phyloP scores from a whole-genome alignment of 2,888 invertebrate species.

The Watsonalla binaria region DNA sequence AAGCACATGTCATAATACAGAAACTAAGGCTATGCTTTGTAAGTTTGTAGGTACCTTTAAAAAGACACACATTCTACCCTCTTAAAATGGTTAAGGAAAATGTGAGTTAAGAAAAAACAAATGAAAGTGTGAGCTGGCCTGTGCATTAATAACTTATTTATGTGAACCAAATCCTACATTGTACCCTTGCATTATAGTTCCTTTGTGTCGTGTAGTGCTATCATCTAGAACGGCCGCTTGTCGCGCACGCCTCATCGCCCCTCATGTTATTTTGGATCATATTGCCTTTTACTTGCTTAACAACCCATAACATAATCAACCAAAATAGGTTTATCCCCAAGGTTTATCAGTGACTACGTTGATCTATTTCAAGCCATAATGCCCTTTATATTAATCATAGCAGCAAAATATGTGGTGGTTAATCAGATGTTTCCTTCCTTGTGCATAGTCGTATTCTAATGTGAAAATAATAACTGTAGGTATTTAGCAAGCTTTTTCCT shows the following conservation, averaged over 20 bases:
- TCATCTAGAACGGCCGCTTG: conserved; percentile 25
- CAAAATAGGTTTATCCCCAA: conserved; percentile 3
- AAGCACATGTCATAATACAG: too few relatives aligned
- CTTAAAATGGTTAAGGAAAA: too few relatives aligned
- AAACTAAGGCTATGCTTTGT: too few relatives aligned
- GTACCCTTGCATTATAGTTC: conserved; percentile 14
- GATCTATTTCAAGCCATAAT: not conserved
- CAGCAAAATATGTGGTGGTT: not conserved
- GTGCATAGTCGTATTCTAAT: too few relatives aligned
- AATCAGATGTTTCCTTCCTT: too few relatives aligned
- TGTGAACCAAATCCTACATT: conserved; percentile 31
- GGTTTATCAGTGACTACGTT: conserved; percentile 11
- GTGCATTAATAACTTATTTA: conserved; percentile 13
- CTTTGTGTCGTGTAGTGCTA: conserved; percentile 23
- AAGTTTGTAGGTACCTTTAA: too few relatives aligned
- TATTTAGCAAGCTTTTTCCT: too few relatives aligned
- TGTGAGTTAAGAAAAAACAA: too few relatives aligned
- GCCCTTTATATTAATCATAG: not conserved
- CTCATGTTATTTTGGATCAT: conserved; percentile 39
- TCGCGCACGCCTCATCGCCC: conserved; percentile 34
- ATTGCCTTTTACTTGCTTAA: conserved; percentile 34
- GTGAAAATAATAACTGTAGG: too few relatives aligned
- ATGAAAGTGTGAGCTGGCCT: too few relatives aligned
- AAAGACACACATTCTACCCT: too few relatives aligned
- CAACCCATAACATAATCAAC: conserved; percentile 23